These are phyloP conservation scores for Hipparchia sbordonii DNA, from an alignment of 2,888 invertebrate species.

Conservation along the genomic window DNA sequence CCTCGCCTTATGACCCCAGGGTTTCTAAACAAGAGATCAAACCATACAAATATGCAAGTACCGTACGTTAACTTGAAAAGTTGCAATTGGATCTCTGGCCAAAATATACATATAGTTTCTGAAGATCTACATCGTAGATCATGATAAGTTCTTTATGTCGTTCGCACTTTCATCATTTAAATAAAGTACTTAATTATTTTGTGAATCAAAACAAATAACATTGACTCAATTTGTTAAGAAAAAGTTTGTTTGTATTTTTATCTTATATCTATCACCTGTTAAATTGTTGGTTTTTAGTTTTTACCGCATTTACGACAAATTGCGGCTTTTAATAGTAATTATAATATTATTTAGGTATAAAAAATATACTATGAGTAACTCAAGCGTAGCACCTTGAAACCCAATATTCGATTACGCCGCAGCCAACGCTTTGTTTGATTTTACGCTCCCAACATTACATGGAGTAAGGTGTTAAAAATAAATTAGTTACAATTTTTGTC, in stretches of 20 bases:
- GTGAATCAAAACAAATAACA: neutral
- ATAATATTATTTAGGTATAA: conserved; percentile 11
- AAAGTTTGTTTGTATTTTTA: neutral
- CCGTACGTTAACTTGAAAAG: too few species aligned
- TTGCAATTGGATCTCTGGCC: too few species aligned
- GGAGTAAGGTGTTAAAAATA: conserved; percentile 40
- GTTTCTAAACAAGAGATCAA: too few species aligned
- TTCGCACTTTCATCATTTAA: too few species aligned
- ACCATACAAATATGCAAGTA: too few species aligned
- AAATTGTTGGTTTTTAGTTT: conserved; percentile 13
- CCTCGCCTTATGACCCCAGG: too few species aligned
- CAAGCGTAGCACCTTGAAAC: conserved; percentile 30
- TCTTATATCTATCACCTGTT: neutral
- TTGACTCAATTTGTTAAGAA: conserved; percentile 1
- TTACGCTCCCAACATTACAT: conserved; percentile 36
- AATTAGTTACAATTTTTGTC: conserved; percentile 39
- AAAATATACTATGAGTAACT: conserved; percentile 25
- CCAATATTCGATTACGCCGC: conserved; percentile 32
- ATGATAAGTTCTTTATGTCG: too few species aligned
- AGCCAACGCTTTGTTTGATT: conserved; percentile 35
- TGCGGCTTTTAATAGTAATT: conserved; percentile 8
- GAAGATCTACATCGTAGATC: too few species aligned
- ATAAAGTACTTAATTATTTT: too few species aligned
- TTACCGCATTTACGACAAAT: conserved; percentile 1
- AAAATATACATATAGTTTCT: too few species aligned